Conservation (phyloP, 2,113 vertebrate genomes). For the Dicaeum eximium region DNA sequence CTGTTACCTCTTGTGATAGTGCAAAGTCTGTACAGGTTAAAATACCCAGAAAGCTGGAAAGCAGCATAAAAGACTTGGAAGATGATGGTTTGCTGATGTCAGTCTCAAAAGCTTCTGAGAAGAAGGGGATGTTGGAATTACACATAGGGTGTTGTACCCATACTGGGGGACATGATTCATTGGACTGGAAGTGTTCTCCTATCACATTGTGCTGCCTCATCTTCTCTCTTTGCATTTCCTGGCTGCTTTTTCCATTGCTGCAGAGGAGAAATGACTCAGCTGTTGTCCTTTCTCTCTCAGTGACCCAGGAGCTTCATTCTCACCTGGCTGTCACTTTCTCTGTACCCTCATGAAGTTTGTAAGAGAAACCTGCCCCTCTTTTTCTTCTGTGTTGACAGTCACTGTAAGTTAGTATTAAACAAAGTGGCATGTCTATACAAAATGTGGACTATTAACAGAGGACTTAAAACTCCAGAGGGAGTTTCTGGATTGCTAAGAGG, state of each 20-base stretch:
- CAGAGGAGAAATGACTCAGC: constrained; percentile 19
- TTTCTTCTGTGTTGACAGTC: not conserved
- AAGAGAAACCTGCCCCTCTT: not conserved
- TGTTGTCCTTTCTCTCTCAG: not conserved
- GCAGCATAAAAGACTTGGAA: not conserved
- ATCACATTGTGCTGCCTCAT: not conserved
- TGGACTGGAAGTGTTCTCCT: not conserved
- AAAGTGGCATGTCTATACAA: not conserved
- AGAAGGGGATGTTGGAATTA: not conserved
- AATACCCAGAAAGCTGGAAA: not conserved
- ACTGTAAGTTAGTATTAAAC: not conserved
- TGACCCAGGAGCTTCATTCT: not conserved
- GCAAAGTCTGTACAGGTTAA: not conserved
- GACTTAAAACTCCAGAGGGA: not conserved
- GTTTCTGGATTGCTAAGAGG: not conserved
- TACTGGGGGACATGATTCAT: not conserved
- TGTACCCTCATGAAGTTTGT: not conserved
- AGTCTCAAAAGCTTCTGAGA: not conserved
- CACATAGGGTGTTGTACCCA: not conserved
- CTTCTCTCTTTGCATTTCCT: not conserved
- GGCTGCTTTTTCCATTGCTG: not conserved
- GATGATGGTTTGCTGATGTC: not conserved
- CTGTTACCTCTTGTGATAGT: not conserved
- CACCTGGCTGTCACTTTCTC: not conserved
- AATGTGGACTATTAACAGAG: not conserved